Evolutionary conservation across 2,888 invertebrate species (phyloP), one percentile per base, ranked within the genome.

Genomic region (Orthonychiurus folsomi): DNA sequence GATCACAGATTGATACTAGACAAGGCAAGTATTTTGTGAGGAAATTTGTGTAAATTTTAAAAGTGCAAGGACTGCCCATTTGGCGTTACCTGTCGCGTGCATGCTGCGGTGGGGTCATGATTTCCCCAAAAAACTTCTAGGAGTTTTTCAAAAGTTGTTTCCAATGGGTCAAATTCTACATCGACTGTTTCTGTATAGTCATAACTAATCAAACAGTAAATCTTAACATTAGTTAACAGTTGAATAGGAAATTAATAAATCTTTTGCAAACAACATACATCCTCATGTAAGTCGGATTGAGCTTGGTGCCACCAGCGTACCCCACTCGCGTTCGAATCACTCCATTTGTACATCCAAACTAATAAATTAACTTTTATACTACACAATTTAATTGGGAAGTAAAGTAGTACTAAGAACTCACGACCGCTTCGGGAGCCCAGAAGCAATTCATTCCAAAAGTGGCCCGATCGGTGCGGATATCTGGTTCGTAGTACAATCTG

Each of bases 111-210:
- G 66, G 95, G 92, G 77, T 95, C 91, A 77, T 96, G 95, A 76
- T 91, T 88, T 62, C 85, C 85, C 93, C 95, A 96, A 80, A 96
- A 97, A 71, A 90, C 78, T 62, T 86, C 81, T 58, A 96, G 79
- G 20, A 96, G 80, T 26, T 89, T 83, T 60, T 84, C 81, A 75
- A 85, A 96, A 0, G 84, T 82, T 18, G 89, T 83, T 1, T 83
- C 77, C 67, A 84, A 83, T 3, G 94, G 92, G 77, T 96, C 91
- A 75, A 83, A 97, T 76, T 93, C 90, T 69, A 97, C 82, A 78
- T 94, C 89, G 62, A 94, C 86, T 23, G 93, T 90, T 81, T 96
- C 96, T 20, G 93, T 93, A 77, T 95, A 93, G 77, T 95, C 93
- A 21, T 89, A 91, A 72, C 93, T 93, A 79, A 64, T 81, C 80